Base-by-base conservation (phyloP, 2,888 invertebrate species). In the Eupithecia centaureata region DNA sequence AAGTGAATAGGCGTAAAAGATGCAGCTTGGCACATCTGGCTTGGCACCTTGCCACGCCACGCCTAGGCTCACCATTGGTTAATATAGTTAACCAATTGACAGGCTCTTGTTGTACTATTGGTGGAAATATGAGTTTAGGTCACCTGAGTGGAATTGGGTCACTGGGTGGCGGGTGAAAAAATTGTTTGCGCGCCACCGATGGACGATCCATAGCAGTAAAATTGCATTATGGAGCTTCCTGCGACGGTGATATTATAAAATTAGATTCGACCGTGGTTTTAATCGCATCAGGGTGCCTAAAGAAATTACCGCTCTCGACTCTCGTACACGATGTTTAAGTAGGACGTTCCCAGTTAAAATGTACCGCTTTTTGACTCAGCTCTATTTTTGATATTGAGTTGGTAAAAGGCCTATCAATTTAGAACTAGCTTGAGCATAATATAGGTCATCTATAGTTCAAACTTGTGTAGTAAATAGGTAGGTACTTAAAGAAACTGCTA, bases 21-120 rank as follows among this genome's bases (percentile, higher is more conserved):
- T 86, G 87, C 86, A 85, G 78, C 79, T 79, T 78, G 78, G 80
- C 76, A 79, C 78, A 75, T 81, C 80, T 78, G 77, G 75, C 81
- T 85, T 93, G 93, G 93, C 93, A 91, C 71, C 60, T 71, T 90
- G 93, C 93, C 93, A 92, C 73, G 92, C 93, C 92, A 89, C 93
- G 93, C 93, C 93, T 93, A 91, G 85, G 84, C 87, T 82, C 82
- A 85, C 88, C 86, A 93, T 93, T 93, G 93, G 93, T 90, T 93
- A 92, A 92, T 91, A 90, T 87, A 84, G 85, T 87, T 88, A 89
- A 89, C 93, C 93, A 93, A 93, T 93, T 93, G 93, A 92, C 92
- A 91, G 79, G 80, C 87, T 81, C 87, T 84, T 80, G 80, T 81
- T 57, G 74, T 88, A 84, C 83, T 80, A 93, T 93, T 93, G 92